Evolutionary conservation across 1,140 invertebrate genomes (phyloP).

Genomic region (Lepidotrigona ventralis): DNA sequence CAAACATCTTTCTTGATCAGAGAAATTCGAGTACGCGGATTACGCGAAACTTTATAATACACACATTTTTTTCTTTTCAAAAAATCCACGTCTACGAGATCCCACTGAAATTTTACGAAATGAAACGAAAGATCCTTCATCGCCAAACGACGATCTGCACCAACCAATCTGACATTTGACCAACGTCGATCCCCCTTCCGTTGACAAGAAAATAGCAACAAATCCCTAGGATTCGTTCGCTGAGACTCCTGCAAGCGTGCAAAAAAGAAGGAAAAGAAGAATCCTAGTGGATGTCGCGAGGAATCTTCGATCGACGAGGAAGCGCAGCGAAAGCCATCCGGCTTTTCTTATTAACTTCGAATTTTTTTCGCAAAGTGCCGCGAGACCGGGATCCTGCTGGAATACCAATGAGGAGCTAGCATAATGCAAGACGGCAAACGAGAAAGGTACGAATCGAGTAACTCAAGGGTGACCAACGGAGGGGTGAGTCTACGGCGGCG

Average conservation of each 20-base stretch:
- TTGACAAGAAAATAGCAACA: neutral
- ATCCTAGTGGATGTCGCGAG: neutral
- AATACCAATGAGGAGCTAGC: constrained; percentile 77
- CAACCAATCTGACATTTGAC: neutral
- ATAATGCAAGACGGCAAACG: constrained; percentile 51
- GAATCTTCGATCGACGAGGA: neutral
- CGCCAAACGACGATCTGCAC: no score
- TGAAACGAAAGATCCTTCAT: no score
- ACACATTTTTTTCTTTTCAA: no score
- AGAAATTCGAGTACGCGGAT: no score
- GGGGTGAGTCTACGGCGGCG: constrained; percentile 47
- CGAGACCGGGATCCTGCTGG: constrained; percentile 66
- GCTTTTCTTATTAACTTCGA: constrained; percentile 80
- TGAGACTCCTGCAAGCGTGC: neutral
- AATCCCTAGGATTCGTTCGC: neutral
- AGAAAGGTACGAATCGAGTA: constrained; percentile 37
- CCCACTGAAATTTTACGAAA: no score
- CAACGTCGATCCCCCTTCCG: neutral
- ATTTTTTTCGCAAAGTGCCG: constrained; percentile 78
- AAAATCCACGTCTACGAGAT: no score
- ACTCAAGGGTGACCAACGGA: constrained; percentile 45
- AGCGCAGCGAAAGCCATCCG: constrained; percentile 75
- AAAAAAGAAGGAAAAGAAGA: neutral
- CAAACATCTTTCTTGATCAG: no score
- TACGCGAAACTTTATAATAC: no score